Evolutionary conservation across 2,113 vertebrate genomes (phyloP).

Genomic region (Pterocles burchelli): DNA sequence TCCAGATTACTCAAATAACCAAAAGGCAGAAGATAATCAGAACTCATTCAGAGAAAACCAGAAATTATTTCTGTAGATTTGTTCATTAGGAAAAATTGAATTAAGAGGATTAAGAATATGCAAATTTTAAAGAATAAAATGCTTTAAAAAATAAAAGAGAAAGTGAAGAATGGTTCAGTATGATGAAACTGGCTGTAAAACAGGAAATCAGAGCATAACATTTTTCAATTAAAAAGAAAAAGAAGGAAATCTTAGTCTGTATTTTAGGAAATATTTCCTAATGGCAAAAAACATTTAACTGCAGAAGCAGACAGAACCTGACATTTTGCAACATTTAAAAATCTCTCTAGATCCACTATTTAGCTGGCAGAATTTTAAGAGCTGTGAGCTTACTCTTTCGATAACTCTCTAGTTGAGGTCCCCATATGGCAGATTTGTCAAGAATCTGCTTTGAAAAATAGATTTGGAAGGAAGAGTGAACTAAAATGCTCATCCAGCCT

Average conservation of each 20-base stretch:
- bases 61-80: neutral
- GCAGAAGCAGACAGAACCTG: neutral
- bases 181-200: neutral
- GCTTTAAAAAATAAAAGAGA: neutral
- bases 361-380: neutral
- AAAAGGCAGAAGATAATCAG: neutral
- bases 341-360: neutral
- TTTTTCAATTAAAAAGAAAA: neutral
- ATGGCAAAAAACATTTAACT: neutral
- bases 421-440: neutral
- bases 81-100: neutral
- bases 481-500: neutral
- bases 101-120: neutral
- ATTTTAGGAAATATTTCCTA: neutral
- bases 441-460: neutral
- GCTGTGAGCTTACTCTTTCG: neutral
- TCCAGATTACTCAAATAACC: neutral
- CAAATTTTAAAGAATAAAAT: neutral
- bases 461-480: neutral
- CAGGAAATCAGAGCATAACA: neutral
- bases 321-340: neutral
- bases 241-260: neutral
- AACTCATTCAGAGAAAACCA: neutral
- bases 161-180: neutral
- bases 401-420: neutral